Base-by-base conservation (phyloP, 2,797 vertebrate genomes). In the Fistularia tabacaria region DNA sequence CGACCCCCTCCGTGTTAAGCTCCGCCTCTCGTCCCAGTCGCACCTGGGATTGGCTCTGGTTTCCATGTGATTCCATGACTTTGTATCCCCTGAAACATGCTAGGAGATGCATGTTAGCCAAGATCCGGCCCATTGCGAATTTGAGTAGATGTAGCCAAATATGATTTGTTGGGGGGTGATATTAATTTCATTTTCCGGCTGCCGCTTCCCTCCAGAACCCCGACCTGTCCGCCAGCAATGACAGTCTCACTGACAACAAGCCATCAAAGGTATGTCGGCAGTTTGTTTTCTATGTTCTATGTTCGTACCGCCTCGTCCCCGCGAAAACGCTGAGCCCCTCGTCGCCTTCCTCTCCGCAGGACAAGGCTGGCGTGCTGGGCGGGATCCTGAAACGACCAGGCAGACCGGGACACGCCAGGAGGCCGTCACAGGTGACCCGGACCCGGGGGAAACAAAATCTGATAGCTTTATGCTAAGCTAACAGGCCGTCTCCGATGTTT, bases 351-450 rank as follows among this genome's bases (percentile, higher is more conserved):
- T 9, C 9, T 12, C 1, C 7, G 46, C 14, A 88, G 84, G 75
- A 81, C 4, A 83, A 80, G 64, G 42, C 77, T 0, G 67, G 74
- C 8, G 48, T 75, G 14, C 46, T 75, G 0, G 64, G 73, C 8
- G 81, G 71, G 8, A 65, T 61, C 7, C 49, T 63, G 48, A 83
- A 73, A 57, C 72, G 62, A 10, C 49, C 79, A 46, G 73, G 63
- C 7, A 81, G 61, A 83, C 51, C 51, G 9, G 69, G 77, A 14
- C 70, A 81, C 0, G 55, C 0, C 51, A 63, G 57, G 10, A 76
- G 64, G 64, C 64, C 74, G 44, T 82, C 77, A 3, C 83, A 84
- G 85, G 83, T 88, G 44, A 45, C 43, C 7, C 8, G 8, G 6
- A 13, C 7, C 10, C 25, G 25, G 25, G n/a, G 2, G 25, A 82